Percentiles rank a stretch among this genome's conserved stretches.
Conservation (phyloP, 1,140 invertebrate genomes). For the Watersipora subatra region DNA sequence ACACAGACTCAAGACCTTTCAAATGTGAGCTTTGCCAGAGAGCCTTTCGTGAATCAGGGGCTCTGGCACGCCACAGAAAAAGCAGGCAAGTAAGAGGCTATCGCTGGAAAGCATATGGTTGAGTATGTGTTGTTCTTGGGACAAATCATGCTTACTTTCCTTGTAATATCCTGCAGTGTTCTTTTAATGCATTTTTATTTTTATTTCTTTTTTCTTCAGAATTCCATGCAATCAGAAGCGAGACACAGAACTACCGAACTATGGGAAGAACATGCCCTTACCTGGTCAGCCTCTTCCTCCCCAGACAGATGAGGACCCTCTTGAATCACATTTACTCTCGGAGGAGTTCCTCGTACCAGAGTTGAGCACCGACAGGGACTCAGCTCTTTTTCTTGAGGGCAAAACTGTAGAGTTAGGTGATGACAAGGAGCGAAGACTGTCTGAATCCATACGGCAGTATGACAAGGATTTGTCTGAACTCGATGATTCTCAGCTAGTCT, state of each 20-base stretch:
- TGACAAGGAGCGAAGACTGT: no score
- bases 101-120: background rate
- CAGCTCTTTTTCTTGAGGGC: background rate
- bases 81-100: slow-evolving; percentile 25
- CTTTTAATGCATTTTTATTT: no score
- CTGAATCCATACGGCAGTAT: background rate
- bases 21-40: slow-evolving; percentile 28
- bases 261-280: slow-evolving; percentile 18
- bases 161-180: no score
- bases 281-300: background rate
- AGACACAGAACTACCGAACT: slow-evolving; percentile 29
- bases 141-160: no score
- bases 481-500: background rate
- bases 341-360: background rate
- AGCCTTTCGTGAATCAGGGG: slow-evolving; percentile 34
- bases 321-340: background rate
- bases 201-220: no score
- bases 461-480: background rate
- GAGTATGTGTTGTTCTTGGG: no score
- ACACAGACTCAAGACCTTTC: slow-evolving; percentile 36
- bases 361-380: background rate
- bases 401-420: background rate
- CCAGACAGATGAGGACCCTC: background rate
- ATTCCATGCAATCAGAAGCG: slow-evolving; percentile 27
- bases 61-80: slow-evolving; percentile 30